Evolutionary conservation across 2,113 vertebrate species (phyloP).

Genomic region (Chelonoidis abingdonii): DNA sequence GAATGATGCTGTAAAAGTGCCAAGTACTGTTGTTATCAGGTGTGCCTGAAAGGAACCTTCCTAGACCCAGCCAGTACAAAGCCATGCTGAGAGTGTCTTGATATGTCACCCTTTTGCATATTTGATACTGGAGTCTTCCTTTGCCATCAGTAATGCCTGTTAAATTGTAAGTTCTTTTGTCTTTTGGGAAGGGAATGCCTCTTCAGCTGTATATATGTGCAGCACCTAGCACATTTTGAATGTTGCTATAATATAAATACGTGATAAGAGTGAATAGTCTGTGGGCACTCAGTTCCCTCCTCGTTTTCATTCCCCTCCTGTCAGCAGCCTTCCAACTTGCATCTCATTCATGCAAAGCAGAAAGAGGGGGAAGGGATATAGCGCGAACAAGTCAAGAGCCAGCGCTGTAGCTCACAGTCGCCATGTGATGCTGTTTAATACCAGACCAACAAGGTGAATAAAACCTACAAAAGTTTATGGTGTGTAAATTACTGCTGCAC

Average conservation of each 20-base stretch:
- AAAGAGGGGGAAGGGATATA: background rate
- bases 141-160: background rate
- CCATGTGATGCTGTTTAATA: conserved; percentile 65
- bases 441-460: conserved; percentile 76
- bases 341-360: background rate
- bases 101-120: accelerated
- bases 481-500: conserved; percentile 76
- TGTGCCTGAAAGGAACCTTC: background rate
- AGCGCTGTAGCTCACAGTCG: background rate
- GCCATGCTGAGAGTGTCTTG: background rate
- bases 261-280: background rate
- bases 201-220: accelerated
- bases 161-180: accelerated
- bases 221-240: background rate
- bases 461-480: conserved; percentile 81
- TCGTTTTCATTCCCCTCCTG: background rate
- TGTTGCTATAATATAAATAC: background rate
- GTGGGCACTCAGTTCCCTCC: background rate
- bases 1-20: background rate
- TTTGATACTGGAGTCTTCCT: background rate
- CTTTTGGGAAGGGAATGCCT: background rate
- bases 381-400: background rate
- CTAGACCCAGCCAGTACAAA: background rate
- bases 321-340: background rate
- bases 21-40: background rate